Percentiles rank a stretch among this genome's conserved stretches.
phyloP scores from a whole-genome alignment of 2,888 invertebrate genomes.

The Octodonta nipae region DNA sequence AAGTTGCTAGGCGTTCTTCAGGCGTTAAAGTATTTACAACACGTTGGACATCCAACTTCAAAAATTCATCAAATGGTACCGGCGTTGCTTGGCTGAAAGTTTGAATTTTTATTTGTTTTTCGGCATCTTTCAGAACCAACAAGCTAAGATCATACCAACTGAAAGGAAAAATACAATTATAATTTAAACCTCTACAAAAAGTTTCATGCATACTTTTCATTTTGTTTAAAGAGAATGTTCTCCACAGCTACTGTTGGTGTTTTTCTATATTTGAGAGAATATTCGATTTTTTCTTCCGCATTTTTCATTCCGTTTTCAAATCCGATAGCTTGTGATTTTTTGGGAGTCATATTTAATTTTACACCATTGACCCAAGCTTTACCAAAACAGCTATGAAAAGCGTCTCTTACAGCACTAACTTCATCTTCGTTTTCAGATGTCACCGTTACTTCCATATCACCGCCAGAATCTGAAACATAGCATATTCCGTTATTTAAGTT shows the following conservation, averaged over 20 bases:
- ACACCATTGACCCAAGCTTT: constrained; percentile 63
- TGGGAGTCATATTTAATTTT: constrained; percentile 44
- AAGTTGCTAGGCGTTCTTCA: constrained; percentile 17
- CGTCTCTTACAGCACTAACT: constrained; percentile 62
- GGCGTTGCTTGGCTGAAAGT: constrained; percentile 63
- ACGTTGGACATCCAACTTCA: too few species aligned
- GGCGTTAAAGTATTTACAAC: constrained; percentile 13
- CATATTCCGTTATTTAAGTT: too few species aligned
- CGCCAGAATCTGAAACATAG: constrained; percentile 64
- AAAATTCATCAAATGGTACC: constrained; percentile 40
- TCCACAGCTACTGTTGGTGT: constrained; percentile 62
- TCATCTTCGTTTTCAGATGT: constrained; percentile 66
- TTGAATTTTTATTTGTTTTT: constrained; percentile 53
- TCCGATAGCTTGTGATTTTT: constrained; percentile 66
- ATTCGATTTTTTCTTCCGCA: constrained; percentile 58
- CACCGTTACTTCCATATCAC: constrained; percentile 60
- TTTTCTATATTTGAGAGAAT: constrained; percentile 45
- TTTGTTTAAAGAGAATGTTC: constrained; percentile 59
- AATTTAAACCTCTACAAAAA: neutral
- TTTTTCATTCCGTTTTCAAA: constrained; percentile 61
- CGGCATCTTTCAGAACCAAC: constrained; percentile 56
- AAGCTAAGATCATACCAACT: constrained; percentile 70
- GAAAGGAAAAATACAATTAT: constrained; percentile 16
- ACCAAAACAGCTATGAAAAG: constrained; percentile 66
- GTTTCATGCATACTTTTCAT: constrained; percentile 33